These are phyloP conservation scores for Xenotilapia leptura DNA, from an alignment of 2,113 vertebrate genomes.

Conservation along the genomic window DNA sequence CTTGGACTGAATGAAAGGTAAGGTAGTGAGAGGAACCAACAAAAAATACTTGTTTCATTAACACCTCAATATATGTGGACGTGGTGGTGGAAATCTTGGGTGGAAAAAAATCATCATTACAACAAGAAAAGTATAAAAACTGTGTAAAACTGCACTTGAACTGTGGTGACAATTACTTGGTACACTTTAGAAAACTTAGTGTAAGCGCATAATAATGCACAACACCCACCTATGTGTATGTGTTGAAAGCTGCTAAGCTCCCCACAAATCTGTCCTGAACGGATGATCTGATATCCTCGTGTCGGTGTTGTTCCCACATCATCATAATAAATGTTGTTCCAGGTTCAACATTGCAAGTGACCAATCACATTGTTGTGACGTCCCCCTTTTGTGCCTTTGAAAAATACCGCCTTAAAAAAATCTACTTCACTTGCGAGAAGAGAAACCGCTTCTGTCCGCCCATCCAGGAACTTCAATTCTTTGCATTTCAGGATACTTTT, in stretches of 20 bases:
- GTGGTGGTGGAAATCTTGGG: not conserved
- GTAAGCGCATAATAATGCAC: not conserved
- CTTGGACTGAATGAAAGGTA: slow-evolving; percentile 45
- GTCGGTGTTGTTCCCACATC: not conserved
- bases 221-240: not conserved
- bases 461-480: no score
- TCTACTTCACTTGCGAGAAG: no score
- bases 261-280: not conserved
- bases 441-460: no score
- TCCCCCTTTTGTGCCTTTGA: not conserved
- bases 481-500: no score
- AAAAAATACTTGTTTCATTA: slow-evolving; percentile 8
- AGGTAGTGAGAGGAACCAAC: not conserved
- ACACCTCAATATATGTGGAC: not conserved
- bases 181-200: not conserved
- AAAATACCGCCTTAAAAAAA: not conserved
- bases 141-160: not conserved
- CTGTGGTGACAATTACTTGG: not conserved
- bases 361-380: not conserved
- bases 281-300: not conserved
- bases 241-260: slow-evolving; percentile 3
- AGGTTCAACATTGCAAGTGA: not conserved
- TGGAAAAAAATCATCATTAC: not conserved
- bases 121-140: not conserved
- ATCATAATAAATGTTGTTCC: not conserved